Base-by-base conservation (phyloP, 2,113 vertebrate species). In the Hemichromis elongatus region DNA sequence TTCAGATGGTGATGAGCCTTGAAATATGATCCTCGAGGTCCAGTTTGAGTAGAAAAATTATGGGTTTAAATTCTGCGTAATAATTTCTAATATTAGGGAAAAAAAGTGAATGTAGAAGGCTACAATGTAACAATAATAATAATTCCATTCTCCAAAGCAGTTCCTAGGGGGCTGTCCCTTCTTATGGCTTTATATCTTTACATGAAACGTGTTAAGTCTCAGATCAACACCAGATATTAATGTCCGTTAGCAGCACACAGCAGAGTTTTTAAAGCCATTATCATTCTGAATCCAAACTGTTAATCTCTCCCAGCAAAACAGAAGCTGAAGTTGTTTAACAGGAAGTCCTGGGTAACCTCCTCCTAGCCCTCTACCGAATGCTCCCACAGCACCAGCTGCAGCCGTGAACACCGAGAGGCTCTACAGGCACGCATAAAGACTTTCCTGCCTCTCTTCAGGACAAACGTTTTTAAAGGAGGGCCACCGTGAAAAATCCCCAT, bases 401-500 rank as follows among this genome's bases (percentile, higher is more conserved):
- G 66, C 28, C 26, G 18, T 45, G 13, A 88, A 42, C 10, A 37
- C 73, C 11, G 30, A 14, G 61, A 40, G 45, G 33, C 45, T 47
- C 77, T 26, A 24, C 82, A 57, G 50, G 52, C 33, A 9, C 50
- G 6, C 68, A 50, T 19, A 30, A 70, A 88, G 40, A 61, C 85
- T 18, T 81, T 79, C 90, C 91, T 87, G 86, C 89, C 75, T 80
- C 88, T 84, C 61, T 56, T 75, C 21, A 21, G 77, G 55, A 85
- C 84, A 81, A 73, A 80, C 16, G 3, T 66, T 82, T 82, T 86
- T 75, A 85, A 84, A 90, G 84, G 82, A 86, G 81, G 89, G 66
- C 88, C 86, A 84, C 85, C 80, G 56, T 88, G 89, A 92, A 90
- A 91, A 90, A 92, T 63, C 77, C 26, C 59, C 59, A 50, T 5